Conservation (phyloP, 2,888 invertebrate species). For the Mythimna impura region DNA sequence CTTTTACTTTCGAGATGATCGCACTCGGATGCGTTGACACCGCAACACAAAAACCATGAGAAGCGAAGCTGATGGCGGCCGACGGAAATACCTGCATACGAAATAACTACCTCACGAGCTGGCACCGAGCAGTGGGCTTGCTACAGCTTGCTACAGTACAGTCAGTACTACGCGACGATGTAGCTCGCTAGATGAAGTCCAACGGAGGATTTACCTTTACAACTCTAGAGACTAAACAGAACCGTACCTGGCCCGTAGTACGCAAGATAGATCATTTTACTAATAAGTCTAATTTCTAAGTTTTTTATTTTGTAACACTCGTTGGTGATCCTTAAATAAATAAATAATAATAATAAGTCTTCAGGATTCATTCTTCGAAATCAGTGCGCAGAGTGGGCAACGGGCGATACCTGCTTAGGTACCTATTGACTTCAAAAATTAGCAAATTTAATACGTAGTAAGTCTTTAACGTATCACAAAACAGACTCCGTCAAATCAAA, state of each 20-base stretch:
- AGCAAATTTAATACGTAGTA: background rate
- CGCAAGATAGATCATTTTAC: background rate
- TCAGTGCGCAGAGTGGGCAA: background rate
- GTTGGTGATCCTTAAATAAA: no score
- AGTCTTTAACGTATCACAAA: background rate
- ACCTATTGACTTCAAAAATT: no score
- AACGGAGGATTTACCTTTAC: background rate
- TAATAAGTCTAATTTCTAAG: background rate
- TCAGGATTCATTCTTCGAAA: background rate
- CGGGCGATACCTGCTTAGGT: background rate
- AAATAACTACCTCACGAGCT: background rate
- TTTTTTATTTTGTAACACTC: no score
- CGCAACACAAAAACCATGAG: conserved; percentile 53
- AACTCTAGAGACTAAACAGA: background rate
- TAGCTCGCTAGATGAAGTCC: background rate
- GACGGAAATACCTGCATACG: conserved; percentile 2
- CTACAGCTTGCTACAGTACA: background rate
- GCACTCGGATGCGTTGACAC: conserved; percentile 50
- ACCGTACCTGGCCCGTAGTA: background rate
- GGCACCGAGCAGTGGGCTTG: background rate
- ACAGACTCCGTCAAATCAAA: background rate
- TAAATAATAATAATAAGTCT: background rate
- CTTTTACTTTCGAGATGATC: conserved; percentile 55
- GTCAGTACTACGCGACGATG: background rate
- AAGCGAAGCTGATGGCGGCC: conserved; percentile 21